These are phyloP conservation scores for Empidonax alnorum DNA, from an alignment of 2,113 vertebrate species.

Conservation along the genomic window DNA sequence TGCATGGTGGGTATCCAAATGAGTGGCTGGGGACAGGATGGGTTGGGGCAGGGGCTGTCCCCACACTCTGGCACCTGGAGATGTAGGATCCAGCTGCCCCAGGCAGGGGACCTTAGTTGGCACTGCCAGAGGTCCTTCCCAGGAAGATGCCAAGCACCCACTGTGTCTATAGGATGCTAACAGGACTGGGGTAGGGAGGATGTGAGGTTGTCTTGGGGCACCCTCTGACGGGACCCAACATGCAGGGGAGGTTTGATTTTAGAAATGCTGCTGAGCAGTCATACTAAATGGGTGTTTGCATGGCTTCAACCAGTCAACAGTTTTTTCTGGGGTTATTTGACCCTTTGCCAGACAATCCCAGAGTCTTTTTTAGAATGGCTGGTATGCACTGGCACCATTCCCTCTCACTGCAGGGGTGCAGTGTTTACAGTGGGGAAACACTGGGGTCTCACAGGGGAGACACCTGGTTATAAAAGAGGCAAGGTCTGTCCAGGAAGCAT, in stretches of 20 bases:
- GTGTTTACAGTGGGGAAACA: neutral
- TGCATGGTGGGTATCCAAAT: accelerated
- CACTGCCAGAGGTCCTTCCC: neutral
- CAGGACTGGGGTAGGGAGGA: neutral
- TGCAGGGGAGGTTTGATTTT: neutral
- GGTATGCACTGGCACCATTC: neutral
- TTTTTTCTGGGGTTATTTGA: neutral
- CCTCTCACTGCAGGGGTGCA: accelerated
- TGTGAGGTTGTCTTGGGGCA: neutral
- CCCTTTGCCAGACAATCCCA: neutral
- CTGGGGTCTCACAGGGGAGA: neutral
- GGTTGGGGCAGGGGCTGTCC: neutral
- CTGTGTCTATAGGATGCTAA: neutral
- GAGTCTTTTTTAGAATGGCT: neutral
- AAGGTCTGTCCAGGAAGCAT: neutral
- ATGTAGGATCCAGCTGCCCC: neutral
- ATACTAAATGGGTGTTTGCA: neutral
- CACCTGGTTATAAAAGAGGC: neutral
- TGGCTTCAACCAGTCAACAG: neutral
- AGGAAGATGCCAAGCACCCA: neutral
- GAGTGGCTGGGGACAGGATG: neutral
- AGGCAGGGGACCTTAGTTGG: accelerated
- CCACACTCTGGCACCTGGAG: neutral
- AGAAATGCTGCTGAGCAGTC: neutral
- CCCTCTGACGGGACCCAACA: neutral